phyloP scores from a whole-genome alignment of 2,797 vertebrate species.

The Hoplostethus atlanticus region DNA sequence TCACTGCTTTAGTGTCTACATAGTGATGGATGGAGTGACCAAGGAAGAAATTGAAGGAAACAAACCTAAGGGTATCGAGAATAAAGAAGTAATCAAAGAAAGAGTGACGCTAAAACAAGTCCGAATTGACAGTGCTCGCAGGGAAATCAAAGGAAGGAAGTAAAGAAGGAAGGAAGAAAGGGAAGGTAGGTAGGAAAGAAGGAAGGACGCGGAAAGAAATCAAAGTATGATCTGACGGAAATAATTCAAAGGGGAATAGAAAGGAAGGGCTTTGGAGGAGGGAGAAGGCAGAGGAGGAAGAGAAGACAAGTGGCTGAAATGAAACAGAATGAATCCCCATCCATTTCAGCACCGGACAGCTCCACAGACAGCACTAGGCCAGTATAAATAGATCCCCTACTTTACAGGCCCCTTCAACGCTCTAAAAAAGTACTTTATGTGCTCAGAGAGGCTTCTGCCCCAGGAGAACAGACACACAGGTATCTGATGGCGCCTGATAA shows the following conservation, averaged over 20 bases:
- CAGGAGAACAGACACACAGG: slow-evolving; percentile 67
- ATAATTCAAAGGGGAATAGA: slow-evolving; percentile 56
- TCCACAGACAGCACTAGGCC: slow-evolving; percentile 75
- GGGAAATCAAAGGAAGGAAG: slow-evolving; percentile 57
- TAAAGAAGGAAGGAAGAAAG: slow-evolving; percentile 23
- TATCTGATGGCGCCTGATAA: slow-evolving; percentile 77
- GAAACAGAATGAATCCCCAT: slow-evolving; percentile 75
- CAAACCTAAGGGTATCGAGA: not conserved
- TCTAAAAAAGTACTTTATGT: slow-evolving; percentile 74
- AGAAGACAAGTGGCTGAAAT: slow-evolving; percentile 71
- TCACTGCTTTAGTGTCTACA: slow-evolving; percentile 46
- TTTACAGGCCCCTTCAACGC: slow-evolving; percentile 74
- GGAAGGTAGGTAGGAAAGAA: no score
- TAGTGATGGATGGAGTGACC: slow-evolving; percentile 29
- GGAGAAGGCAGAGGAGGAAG: slow-evolving; percentile 60
- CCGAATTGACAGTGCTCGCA: slow-evolving; percentile 61
- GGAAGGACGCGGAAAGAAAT: slow-evolving; percentile 13
- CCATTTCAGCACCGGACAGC: slow-evolving; percentile 80
- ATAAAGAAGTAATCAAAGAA: slow-evolving; percentile 49
- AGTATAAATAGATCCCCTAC: slow-evolving; percentile 83
- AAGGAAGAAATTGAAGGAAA: slow-evolving; percentile 46
- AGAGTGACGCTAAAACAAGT: slow-evolving; percentile 46
- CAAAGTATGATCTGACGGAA: slow-evolving; percentile 65
- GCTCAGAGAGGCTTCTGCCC: slow-evolving; percentile 63
- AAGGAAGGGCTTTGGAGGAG: slow-evolving; percentile 52